Conservation (phyloP, 2,113 vertebrate species). For the Tonatia bakeri region DNA sequence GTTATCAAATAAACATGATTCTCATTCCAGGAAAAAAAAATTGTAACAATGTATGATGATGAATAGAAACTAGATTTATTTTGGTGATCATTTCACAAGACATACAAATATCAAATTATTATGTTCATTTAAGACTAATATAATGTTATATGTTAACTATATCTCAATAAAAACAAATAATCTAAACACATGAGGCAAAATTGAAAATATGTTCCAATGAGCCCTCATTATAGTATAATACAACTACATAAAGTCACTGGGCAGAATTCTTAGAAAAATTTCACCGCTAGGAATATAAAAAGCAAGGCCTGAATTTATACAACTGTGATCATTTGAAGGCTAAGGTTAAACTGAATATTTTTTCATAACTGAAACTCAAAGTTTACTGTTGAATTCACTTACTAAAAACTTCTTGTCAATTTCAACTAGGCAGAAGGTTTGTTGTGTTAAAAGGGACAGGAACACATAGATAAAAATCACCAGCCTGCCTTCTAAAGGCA, state of each 20-base stretch:
- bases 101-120: background rate
- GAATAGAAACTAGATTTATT: background rate
- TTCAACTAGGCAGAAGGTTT: background rate
- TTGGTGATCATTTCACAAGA: background rate
- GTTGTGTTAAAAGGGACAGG: background rate
- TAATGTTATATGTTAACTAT: background rate
- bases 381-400: background rate
- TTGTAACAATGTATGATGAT: background rate
- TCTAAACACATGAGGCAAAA: background rate
- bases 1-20: slow-evolving; percentile 17
- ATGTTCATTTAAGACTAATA: background rate
- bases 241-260: background rate
- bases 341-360: background rate
- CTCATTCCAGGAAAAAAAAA: background rate
- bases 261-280: background rate
- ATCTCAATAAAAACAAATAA: background rate
- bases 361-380: background rate
- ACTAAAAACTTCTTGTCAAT: background rate
- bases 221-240: background rate
- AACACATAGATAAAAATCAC: background rate
- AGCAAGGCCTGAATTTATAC: background rate
- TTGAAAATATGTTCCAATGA: background rate
- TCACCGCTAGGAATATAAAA: background rate
- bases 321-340: background rate
- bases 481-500: background rate